Base-by-base conservation (phyloP, 2,113 vertebrate species). In the Raja brachyura region DNA sequence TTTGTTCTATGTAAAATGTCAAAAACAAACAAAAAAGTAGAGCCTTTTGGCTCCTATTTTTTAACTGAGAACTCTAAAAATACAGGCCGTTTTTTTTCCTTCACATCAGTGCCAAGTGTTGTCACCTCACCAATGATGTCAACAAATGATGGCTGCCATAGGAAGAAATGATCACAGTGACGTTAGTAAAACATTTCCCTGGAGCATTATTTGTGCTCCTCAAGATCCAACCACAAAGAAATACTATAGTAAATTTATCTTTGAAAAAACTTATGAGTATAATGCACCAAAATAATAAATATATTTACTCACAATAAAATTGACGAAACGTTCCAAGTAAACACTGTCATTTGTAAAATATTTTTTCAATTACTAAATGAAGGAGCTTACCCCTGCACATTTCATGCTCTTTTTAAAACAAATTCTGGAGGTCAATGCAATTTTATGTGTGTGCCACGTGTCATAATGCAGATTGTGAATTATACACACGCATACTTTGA, bases 371-470 rank as follows among this genome's bases (percentile, higher is more conserved):
- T 28, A 63, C 28, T 31, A 59, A 33, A 63, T 88, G 83, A 88
- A 88, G 1, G 28, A 88, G 59, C 31, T 88, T 88, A 88, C 63
- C 28, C 83, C 59, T 18, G 59, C 59, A 88, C 63, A 88, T 88
- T 88, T 63, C 83, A 63, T 66, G 59, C 81, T 2, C 25, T 61
- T 63, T 88, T 63, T 31, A 88, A 88, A 88, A 63, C 25, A 88
- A 63, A 88, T 63, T 63, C 83, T 88, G 59, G 83, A 88, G 83
- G 83, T 88, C 83, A 88, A 88, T 31, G 83, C 59, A 88, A 88
- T 88, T 88, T 63, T 88, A 18, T 63, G 59, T 31, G n/a, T 66
- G 59, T 31, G 83, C 31, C 83, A 88, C 63, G 83, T 63, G 83
- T 31, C 83, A 88, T 88, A 88, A 88, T 63, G 2, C 59, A 88